These are phyloP conservation scores for Rhyacophila brunnea DNA, from an alignment of 1,140 invertebrate species.

Conservation along the genomic window DNA sequence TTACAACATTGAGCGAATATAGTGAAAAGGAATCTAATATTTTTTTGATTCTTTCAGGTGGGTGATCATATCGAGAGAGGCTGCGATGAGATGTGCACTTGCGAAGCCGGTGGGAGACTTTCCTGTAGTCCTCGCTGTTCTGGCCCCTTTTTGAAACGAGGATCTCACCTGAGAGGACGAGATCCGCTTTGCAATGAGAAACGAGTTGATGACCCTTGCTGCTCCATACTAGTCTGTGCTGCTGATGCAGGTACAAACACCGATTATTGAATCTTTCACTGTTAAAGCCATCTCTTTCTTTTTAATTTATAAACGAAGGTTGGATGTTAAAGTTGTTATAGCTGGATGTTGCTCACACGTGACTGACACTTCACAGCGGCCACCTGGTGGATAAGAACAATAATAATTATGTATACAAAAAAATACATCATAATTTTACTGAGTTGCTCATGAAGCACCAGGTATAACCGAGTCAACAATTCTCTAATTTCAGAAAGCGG, in stretches of 20 bases:
- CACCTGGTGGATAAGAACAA: no score
- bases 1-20: no score
- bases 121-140: slow-evolving; percentile 68
- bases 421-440: no score
- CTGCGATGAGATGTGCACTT: slow-evolving; percentile 72
- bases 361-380: no score
- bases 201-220: slow-evolving; percentile 73
- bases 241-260: slow-evolving; percentile 57
- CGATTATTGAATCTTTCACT: no score
- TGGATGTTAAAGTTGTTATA: no score
- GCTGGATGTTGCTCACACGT: no score
- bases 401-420: not conserved
- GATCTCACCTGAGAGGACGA: slow-evolving; percentile 51
- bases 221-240: slow-evolving; percentile 66
- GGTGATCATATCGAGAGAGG: slow-evolving; percentile 66
- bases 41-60: slow-evolving; percentile 46
- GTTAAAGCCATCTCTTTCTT: no score
- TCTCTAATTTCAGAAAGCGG: slow-evolving; percentile 24
- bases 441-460: no score
- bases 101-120: slow-evolving; percentile 58
- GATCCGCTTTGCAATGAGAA: slow-evolving; percentile 75
- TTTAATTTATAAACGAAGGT: no score
- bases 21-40: no score
- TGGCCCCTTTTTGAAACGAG: slow-evolving; percentile 61
- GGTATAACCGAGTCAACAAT: no score